A percentile compares a stretch with the other conserved stretches of the same genome.
phyloP scores from a whole-genome alignment of 2,113 vertebrate genomes.

The Agelaius phoeniceus region DNA sequence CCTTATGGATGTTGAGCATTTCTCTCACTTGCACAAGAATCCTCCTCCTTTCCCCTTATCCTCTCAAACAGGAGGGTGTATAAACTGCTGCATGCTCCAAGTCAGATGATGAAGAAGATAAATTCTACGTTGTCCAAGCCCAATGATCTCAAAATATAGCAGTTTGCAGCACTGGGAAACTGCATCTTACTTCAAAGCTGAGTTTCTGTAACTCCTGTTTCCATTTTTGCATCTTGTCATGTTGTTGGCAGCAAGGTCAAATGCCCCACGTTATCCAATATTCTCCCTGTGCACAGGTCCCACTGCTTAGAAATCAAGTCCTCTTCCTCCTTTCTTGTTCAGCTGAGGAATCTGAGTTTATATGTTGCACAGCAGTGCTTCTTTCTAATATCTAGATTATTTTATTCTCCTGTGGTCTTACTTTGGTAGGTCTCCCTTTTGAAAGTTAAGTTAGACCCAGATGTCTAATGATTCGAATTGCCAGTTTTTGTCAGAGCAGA shows the following conservation, averaged over 20 bases:
- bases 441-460: background rate
- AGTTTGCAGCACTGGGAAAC: background rate
- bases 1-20: background rate
- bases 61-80: background rate
- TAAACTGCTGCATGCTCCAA: background rate
- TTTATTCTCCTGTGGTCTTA: background rate
- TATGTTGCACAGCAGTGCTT: background rate
- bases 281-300: background rate
- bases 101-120: background rate
- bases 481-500: background rate
- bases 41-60: background rate
- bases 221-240: background rate
- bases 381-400: background rate
- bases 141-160: background rate
- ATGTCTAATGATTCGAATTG: background rate
- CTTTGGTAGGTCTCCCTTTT: background rate
- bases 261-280: background rate
- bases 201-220: background rate
- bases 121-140: background rate
- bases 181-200: background rate
- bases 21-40: background rate
- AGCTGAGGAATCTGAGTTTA: background rate
- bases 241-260: constrained; percentile 23
- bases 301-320: background rate
- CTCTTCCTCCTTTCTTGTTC: background rate